Percentiles rank a stretch among this genome's conserved stretches.
Conservation (phyloP, 2,113 vertebrate species). For the Megaceryle torquata region DNA sequence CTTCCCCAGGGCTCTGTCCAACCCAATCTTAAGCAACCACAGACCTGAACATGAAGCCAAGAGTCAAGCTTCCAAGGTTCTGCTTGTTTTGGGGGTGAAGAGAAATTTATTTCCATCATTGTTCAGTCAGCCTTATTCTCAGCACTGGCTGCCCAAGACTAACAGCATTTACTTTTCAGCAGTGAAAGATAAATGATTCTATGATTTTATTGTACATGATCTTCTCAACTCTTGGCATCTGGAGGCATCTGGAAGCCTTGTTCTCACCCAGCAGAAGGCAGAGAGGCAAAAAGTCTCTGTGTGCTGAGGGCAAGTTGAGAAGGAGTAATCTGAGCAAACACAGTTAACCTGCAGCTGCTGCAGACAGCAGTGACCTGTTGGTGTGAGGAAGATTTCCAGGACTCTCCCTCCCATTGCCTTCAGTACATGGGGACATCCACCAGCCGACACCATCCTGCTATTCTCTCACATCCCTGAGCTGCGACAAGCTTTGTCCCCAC, state of each 20-base stretch:
- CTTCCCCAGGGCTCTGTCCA: not conserved
- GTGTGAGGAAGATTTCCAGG: not conserved
- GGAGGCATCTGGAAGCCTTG: not conserved
- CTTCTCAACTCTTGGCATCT: no score
- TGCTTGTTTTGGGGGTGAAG: not conserved
- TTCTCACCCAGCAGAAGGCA: not conserved
- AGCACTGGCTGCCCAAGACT: not conserved
- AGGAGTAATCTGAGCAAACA: not conserved
- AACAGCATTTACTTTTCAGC: not conserved
- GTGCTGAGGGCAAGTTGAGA: not conserved
- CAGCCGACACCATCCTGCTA: not conserved
- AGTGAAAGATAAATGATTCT: no score
- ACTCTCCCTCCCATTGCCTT: not conserved
- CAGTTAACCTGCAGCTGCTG: not conserved
- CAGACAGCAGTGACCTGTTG: not conserved
- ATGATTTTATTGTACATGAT: no score
- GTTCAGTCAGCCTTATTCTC: not conserved
- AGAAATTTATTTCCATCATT: not conserved
- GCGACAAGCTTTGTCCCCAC: not conserved
- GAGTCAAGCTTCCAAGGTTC: not conserved
- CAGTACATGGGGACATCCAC: rapidly evolving
- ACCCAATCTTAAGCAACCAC: not conserved
- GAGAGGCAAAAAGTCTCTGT: not conserved
- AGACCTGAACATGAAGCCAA: not conserved
- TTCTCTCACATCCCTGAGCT: not conserved